Evolutionary conservation across 2,888 invertebrate species (phyloP).

Genomic region (Pristionchus exspectatus): DNA sequence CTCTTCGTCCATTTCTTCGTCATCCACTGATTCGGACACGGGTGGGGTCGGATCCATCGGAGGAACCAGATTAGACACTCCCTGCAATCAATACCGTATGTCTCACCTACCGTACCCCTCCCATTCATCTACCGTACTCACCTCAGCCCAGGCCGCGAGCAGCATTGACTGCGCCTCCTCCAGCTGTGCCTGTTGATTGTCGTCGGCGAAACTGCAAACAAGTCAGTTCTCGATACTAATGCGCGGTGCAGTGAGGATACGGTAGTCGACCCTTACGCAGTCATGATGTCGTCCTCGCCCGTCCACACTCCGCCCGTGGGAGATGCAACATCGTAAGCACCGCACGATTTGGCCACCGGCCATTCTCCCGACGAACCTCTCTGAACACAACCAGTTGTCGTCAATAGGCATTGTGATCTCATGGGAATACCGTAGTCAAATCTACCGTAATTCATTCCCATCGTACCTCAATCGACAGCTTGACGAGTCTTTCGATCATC

Average conservation of each 20-base stretch:
- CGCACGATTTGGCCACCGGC: background rate
- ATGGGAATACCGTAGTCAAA: background rate
- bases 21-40: background rate
- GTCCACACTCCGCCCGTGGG: slow-evolving; percentile 41
- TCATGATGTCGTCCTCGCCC: slow-evolving; percentile 32
- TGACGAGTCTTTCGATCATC: background rate
- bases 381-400: background rate
- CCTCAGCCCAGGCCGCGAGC: background rate
- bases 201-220: slow-evolving; percentile 18
- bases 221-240: background rate
- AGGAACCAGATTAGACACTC: background rate
- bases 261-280: slow-evolving; percentile 21
- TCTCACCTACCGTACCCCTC: background rate
- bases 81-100: background rate
- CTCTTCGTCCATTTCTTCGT: background rate
- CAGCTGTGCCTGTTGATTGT: background rate
- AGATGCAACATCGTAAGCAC: background rate
- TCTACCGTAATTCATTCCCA: background rate
- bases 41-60: background rate
- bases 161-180: background rate
- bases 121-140: background rate
- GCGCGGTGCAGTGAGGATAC: background rate
- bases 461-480: slow-evolving; percentile 25
- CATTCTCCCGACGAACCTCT: background rate
- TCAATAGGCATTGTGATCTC: background rate